Evolutionary conservation across 2,113 vertebrate genomes (phyloP).

Genomic region (Craseonycteris thonglongyai): DNA sequence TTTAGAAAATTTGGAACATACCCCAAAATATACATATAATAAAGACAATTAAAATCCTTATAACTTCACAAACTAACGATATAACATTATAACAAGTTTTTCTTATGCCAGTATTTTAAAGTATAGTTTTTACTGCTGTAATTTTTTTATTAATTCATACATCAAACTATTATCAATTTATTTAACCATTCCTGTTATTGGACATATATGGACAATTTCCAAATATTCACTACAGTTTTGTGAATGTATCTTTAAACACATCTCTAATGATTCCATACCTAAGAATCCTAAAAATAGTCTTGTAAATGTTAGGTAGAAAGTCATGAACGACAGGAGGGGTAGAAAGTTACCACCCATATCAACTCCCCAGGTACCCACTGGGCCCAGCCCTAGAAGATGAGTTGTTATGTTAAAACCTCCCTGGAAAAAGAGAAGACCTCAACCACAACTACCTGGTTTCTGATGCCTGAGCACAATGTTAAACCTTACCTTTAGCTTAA

Average conservation of each 20-base stretch:
- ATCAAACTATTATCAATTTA: not conserved
- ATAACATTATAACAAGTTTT: not conserved
- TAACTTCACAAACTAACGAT: not conserved
- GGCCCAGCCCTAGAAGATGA: too few relatives aligned
- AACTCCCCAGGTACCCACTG: too few relatives aligned
- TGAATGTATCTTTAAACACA: not conserved
- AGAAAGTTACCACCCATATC: too few relatives aligned
- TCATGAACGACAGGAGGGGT: too few relatives aligned
- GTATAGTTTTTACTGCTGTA: not conserved
- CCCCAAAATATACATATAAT: not conserved
- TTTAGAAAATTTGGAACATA: constrained; percentile 35
- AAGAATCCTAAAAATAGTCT: not conserved
- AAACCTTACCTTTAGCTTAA: too few relatives aligned
- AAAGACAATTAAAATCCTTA: not conserved
- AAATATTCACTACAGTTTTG: not conserved
- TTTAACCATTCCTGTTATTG: not conserved
- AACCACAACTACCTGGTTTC: too few relatives aligned
- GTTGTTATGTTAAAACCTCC: too few relatives aligned
- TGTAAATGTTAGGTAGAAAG: too few relatives aligned
- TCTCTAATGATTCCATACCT: not conserved
- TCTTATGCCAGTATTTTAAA: not conserved
- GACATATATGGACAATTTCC: not conserved
- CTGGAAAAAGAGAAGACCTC: too few relatives aligned
- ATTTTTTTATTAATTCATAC: not conserved
- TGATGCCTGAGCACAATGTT: too few relatives aligned